Evolutionary conservation across 2,113 vertebrate species (phyloP), one percentile per base, ranked within the genome.

Genomic region (Seriola dumerili): DNA sequence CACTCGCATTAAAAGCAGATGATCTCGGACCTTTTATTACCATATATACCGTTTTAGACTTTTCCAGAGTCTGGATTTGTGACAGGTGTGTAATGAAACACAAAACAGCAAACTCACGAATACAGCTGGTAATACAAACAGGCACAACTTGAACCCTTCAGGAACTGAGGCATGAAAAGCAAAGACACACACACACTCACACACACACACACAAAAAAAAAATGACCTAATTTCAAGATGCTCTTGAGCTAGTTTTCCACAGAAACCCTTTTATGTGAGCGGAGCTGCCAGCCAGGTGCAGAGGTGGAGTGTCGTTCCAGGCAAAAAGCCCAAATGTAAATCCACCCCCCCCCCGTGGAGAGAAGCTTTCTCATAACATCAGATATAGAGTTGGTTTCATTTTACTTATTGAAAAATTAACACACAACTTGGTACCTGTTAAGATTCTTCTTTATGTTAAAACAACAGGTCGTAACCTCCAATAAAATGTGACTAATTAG

Each of bases 281-380:
- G 0, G 67, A 73, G 34, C 32, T n/a, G 42, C 14, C 42, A 42
- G 52, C 42, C 69, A 66, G 40, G 54, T 40, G 65, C 19, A 25
- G 5, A 71, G 86, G 21, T 71, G 23, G 17, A 40, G 40, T 34
- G 13, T 64, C 46, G 34, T 34, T 68, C 13, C 38, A 32, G 84
- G 76, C 32, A n/a, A 46, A 17, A 55, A 3, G 61, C 66, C 73
- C 40, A 40, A 65, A 29, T 3, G 62, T 29, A 76, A 70, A 21
- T 0, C 0, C 10, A 75, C 54, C 66, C 55, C 23, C 23, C 23
- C 58, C 70, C 17, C 14, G 1, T 4, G 62, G 61, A 34, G 21
- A 77, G 21, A 46, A 8, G 29, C 42, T 40, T 73, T 59, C 40
- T 64, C 1, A 0, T 10, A 12, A 9, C 48, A 3, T 25, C 40